Percentiles rank a stretch among this genome's conserved stretches.
These are phyloP conservation scores for Podabrus alpinus DNA, from an alignment of 2,888 invertebrate species.

Conservation along the genomic window DNA sequence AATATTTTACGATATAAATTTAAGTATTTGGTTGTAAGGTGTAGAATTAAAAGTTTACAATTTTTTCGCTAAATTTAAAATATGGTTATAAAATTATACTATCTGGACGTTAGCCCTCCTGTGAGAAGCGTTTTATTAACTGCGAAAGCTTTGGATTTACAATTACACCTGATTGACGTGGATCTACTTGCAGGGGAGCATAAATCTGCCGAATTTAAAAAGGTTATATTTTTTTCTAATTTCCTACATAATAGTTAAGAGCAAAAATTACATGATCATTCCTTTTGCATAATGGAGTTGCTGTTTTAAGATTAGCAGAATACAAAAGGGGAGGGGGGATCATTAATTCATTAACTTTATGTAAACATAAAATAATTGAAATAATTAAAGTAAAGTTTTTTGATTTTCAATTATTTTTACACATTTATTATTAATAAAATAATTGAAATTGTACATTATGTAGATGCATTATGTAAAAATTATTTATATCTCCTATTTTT, in stretches of 20 bases:
- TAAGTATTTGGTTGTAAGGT: not conserved
- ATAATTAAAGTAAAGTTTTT: too few relatives aligned
- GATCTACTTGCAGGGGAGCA: constrained; percentile 55
- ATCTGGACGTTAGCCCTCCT: constrained; percentile 57
- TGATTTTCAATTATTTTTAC: too few relatives aligned
- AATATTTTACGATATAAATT: not conserved
- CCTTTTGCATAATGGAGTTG: too few relatives aligned
- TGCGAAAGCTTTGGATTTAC: constrained; percentile 55
- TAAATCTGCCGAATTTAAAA: constrained; percentile 51
- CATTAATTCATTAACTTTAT: too few relatives aligned
- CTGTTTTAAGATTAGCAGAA: too few relatives aligned
- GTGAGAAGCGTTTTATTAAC: constrained; percentile 61
- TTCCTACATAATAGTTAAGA: not conserved
- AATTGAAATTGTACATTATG: too few relatives aligned
- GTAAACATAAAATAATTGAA: too few relatives aligned
- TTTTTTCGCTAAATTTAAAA: not conserved
- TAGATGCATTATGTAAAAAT: too few relatives aligned
- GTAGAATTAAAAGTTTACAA: too few relatives aligned
- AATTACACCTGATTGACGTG: constrained; percentile 56
- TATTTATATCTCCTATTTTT: too few relatives aligned
- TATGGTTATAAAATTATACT: constrained; percentile 49
- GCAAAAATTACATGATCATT: not conserved
- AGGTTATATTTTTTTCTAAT: constrained; percentile 43
- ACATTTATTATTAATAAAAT: too few relatives aligned
- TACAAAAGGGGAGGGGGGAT: too few relatives aligned